phyloP scores from a whole-genome alignment of 2,113 vertebrate genomes.

The Vidua macroura region DNA sequence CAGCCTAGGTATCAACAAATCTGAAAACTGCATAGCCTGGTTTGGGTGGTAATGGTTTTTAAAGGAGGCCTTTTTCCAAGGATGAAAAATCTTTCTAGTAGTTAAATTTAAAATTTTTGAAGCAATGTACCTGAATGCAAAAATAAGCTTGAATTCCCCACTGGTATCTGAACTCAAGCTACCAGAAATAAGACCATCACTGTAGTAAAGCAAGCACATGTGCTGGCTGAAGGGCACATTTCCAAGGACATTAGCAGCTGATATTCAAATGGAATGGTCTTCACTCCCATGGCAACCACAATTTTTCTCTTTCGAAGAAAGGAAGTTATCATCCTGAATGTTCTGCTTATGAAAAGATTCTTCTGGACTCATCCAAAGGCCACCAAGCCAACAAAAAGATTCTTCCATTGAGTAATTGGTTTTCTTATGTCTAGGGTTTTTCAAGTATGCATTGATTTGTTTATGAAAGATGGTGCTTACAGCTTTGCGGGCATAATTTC shows the following conservation, averaged over 20 bases:
- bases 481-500: not conserved
- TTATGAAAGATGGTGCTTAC: not conserved
- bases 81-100: not conserved
- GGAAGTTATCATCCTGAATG: not conserved
- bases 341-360: not conserved
- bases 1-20: not conserved
- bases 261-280: not conserved
- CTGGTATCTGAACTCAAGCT: not conserved
- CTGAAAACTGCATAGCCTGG: not conserved
- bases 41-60: not conserved
- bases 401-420: not conserved
- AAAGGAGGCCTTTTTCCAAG: not conserved
- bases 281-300: not conserved
- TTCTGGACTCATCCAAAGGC: not conserved
- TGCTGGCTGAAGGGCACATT: not conserved
- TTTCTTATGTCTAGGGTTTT: not conserved
- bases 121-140: not conserved
- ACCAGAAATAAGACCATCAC: not conserved
- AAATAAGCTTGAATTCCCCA: slow-evolving; percentile 15
- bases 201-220: not conserved
- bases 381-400: not conserved
- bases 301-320: slow-evolving; percentile 7
- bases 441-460: not conserved
- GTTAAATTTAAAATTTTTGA: not conserved
- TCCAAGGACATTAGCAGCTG: not conserved